A percentile compares a stretch with the other conserved stretches of the same genome.
Evolutionary conservation across 1,140 invertebrate genomes (phyloP).

Genomic region (Lepidurus apus): DNA sequence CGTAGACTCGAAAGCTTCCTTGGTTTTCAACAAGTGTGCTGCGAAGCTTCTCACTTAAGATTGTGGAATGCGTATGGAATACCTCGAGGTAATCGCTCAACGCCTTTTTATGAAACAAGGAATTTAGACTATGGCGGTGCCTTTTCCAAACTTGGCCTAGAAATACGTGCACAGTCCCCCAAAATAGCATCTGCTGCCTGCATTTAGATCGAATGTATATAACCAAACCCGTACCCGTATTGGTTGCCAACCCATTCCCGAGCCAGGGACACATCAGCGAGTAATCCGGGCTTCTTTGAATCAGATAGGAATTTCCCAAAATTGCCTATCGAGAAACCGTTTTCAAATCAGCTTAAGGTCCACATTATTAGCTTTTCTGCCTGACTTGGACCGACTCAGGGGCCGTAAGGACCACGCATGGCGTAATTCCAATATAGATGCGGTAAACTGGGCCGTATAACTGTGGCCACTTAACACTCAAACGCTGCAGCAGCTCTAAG

Average conservation of each 20-base stretch:
- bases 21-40: background rate
- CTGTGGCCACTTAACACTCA: background rate
- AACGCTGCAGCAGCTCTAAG: background rate
- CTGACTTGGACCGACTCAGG: background rate
- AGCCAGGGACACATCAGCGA: constrained; percentile 11
- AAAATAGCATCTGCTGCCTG: background rate
- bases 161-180: background rate
- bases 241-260: background rate
- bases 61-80: background rate
- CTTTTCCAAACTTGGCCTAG: background rate
- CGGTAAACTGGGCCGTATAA: background rate
- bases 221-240: background rate
- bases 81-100: background rate
- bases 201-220: background rate
- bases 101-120: constrained; percentile 6
- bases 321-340: background rate
- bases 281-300: background rate
- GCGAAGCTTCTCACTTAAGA: background rate
- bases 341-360: background rate
- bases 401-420: background rate
- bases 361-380: background rate
- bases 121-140: background rate
- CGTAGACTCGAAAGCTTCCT: background rate
- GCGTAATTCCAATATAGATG: background rate
- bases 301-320: background rate